phyloP scores from a whole-genome alignment of 2,888 invertebrate genomes.

The Chaitophorus viminalis region DNA sequence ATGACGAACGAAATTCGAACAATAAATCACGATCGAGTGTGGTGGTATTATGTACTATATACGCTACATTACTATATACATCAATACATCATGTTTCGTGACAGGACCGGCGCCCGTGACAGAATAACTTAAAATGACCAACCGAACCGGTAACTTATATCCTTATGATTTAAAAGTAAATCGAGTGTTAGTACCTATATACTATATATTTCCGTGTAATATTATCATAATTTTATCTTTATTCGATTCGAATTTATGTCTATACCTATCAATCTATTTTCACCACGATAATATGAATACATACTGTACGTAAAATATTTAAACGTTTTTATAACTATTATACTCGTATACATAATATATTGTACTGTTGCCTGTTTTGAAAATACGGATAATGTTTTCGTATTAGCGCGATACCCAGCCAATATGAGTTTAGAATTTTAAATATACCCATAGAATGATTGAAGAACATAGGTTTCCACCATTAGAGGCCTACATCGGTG shows the following conservation, averaged over 20 bases:
- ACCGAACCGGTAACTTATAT: neutral
- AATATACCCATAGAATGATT: no score
- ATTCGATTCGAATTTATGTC: neutral
- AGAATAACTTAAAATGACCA: conserved; percentile 1
- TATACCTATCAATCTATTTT: neutral
- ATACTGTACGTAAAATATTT: no score
- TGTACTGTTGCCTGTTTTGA: neutral
- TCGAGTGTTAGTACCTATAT: neutral
- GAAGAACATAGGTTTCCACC: no score
- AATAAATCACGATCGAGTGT: conserved; percentile 16
- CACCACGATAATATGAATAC: neutral
- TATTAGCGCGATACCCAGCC: no score
- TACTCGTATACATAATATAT: no score
- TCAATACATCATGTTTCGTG: conserved; percentile 26
- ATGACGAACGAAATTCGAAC: neutral
- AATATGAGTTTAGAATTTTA: no score
- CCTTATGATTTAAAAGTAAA: neutral
- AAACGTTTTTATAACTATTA: no score
- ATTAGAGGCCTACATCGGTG: no score
- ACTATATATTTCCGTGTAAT: neutral
- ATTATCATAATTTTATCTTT: neutral
- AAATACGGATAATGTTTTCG: neutral
- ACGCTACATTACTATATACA: neutral
- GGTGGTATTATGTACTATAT: no score
- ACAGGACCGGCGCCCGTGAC: conserved; percentile 18